A percentile compares a stretch with the other conserved stretches of the same genome.
These are phyloP conservation scores for Carabus problematicus DNA, from an alignment of 2,888 invertebrate genomes.

Conservation along the genomic window DNA sequence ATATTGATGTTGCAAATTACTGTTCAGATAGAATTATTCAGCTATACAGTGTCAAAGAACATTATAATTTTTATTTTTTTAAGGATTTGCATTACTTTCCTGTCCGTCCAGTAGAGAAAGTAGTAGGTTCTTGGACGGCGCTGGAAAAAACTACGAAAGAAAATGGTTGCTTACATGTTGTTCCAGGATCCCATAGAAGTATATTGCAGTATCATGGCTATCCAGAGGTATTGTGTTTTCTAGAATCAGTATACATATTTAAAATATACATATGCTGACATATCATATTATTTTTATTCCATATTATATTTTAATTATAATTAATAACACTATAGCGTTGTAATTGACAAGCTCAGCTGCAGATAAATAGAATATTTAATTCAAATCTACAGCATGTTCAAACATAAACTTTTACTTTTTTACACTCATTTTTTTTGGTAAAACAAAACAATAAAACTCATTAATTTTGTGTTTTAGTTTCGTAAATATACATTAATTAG, in stretches of 20 bases:
- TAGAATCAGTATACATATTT: too few species aligned
- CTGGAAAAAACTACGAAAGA: constrained; percentile 71
- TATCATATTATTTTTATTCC: not conserved
- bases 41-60: too few species aligned
- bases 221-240: constrained; percentile 48
- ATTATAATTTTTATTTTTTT: not conserved
- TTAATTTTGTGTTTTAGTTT: too few species aligned
- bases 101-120: constrained; percentile 75
- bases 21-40: too few species aligned
- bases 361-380: not conserved
- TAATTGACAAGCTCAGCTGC: not conserved
- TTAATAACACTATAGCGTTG: not conserved
- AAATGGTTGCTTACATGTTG: constrained; percentile 79
- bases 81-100: constrained; percentile 85
- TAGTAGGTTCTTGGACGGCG: constrained; percentile 83
- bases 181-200: constrained; percentile 73
- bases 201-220: constrained; percentile 39
- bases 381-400: too few species aligned
- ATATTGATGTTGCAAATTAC: too few species aligned
- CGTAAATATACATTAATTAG: too few species aligned
- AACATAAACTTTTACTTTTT: too few species aligned
- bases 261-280: too few species aligned
- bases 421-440: too few species aligned
- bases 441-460: too few species aligned
- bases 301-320: not conserved